Evolutionary conservation across 1,140 invertebrate genomes (phyloP).

Genomic region (Drosophila orosa): DNA sequence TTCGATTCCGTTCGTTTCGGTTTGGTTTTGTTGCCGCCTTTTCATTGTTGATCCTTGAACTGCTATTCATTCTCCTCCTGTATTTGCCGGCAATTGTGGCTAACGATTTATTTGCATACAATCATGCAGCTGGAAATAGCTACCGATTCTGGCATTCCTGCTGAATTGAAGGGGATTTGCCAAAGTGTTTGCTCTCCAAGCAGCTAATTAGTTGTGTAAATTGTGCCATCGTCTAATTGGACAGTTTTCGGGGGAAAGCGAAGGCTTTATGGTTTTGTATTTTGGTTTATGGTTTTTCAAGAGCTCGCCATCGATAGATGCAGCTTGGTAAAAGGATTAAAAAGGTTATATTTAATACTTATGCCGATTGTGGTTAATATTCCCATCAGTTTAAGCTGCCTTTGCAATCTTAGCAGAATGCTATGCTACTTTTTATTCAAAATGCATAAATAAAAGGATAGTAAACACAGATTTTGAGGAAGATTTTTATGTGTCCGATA

Average conservation of each 20-base stretch:
- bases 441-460: background rate
- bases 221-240: slow-evolving; percentile 35
- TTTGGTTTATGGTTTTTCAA: background rate
- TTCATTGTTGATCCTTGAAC: slow-evolving; percentile 18
- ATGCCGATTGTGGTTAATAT: background rate
- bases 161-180: slow-evolving; percentile 35
- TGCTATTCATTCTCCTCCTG: too few species aligned
- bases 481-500: background rate
- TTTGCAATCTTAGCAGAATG: too few species aligned
- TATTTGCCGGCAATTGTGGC: slow-evolving; percentile 44
- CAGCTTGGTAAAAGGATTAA: background rate
- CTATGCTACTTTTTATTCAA: too few species aligned
- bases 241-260: background rate
- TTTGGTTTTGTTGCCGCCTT: slow-evolving; percentile 23
- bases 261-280: background rate
- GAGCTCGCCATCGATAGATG: background rate
- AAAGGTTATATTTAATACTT: background rate
- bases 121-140: slow-evolving; percentile 38
- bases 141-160: slow-evolving; percentile 19
- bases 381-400: too few species aligned
- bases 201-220: slow-evolving; percentile 71
- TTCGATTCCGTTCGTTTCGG: background rate
- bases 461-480: background rate
- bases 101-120: slow-evolving; percentile 53
- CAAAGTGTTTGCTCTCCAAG: slow-evolving; percentile 33